These are phyloP conservation scores for Scleropages formosus DNA, from an alignment of 2,797 vertebrate genomes.

Conservation along the genomic window DNA sequence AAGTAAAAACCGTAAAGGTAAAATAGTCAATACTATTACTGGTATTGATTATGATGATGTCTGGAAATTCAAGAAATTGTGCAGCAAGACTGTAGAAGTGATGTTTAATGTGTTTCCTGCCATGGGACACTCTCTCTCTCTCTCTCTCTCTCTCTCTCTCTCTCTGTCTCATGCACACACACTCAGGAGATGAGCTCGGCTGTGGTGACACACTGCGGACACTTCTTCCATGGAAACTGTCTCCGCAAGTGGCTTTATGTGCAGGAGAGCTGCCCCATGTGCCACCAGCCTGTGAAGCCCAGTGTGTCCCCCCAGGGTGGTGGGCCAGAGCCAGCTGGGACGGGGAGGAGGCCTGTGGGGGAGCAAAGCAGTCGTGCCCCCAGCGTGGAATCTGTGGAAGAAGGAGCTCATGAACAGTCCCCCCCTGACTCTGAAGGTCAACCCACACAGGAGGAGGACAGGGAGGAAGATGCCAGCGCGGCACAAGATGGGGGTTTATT, in stretches of 20 bases:
- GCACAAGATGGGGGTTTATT: conserved; percentile 27
- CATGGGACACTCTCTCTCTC: conserved; percentile 3
- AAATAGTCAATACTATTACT: too few species aligned
- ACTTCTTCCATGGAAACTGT: conserved; percentile 79
- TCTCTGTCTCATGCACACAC: too few species aligned
- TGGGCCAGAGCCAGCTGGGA: conserved; percentile 30
- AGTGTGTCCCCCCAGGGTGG: conserved; percentile 22
- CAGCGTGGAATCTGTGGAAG: conserved; percentile 9
- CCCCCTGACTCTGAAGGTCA: conserved; percentile 4
- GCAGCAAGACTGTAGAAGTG: too few species aligned
- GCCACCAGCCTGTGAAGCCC: conserved; percentile 70
- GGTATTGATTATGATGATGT: too few species aligned
- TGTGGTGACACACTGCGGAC: conserved; percentile 75
- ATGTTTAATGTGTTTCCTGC: too few species aligned
- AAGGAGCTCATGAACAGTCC: conserved; percentile 23
- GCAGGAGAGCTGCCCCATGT: conserved; percentile 83
- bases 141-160: too few species aligned
- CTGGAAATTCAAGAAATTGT: too few species aligned
- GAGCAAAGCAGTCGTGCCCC: conserved; percentile 33
- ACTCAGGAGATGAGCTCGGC: conserved; percentile 76
- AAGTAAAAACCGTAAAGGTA: too few species aligned
- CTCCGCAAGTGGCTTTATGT: conserved; percentile 83
- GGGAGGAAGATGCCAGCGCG: background rate
- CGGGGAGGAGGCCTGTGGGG: background rate
- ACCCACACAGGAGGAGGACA: background rate